Evolutionary conservation across 2,797 vertebrate species (phyloP), one percentile per base, ranked within the genome.

Genomic region (Hydrocynus forskahlii): DNA sequence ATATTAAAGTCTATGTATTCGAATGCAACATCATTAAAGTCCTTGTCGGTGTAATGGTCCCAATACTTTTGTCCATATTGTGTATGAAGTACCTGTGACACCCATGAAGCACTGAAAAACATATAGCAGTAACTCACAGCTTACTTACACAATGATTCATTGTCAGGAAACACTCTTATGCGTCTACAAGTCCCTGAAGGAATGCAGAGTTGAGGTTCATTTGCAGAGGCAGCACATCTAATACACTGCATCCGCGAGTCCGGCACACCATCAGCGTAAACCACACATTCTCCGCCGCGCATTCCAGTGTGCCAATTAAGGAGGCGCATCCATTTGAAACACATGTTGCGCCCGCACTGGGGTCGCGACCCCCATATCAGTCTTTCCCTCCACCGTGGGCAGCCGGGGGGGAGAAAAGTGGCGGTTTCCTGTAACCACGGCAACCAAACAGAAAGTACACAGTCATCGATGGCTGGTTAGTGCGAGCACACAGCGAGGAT

Each of bases 291-390:
- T 75, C 71, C 19, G 35, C 2, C 62, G 40, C 57, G 16, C 82
- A 50, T 74, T 84, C 83, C 81, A 63, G 60, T 1, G 45, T 25
- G 57, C 13, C 0, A 64, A 75, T 81, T 83, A 81, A 55, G 72
- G 63, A 80, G 79, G 40, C 19, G 12, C 69, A 48, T 68, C 59
- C 54, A 87, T 84, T 84, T 75, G 76, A 83, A 87, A 80, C 84
- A 87, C 38, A 83, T 80, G 81, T 80, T 81, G 75, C 12, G 5
- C 60, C 80, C 6, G 13, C 48, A 76, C n/a, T n/a, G 59, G 69
- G 83, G 86, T 86, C 81, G 60, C 21, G 45, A 75, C 83, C 73
- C 52, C 4, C 45, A 9, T 14, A 67, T 84, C 75, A 76, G 79
- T 45, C 60, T 1, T n/a, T 75, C 77, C 66, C 38, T 75, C 29